phyloP scores from a whole-genome alignment of 2,888 invertebrate species.

The Catocala sponsa region DNA sequence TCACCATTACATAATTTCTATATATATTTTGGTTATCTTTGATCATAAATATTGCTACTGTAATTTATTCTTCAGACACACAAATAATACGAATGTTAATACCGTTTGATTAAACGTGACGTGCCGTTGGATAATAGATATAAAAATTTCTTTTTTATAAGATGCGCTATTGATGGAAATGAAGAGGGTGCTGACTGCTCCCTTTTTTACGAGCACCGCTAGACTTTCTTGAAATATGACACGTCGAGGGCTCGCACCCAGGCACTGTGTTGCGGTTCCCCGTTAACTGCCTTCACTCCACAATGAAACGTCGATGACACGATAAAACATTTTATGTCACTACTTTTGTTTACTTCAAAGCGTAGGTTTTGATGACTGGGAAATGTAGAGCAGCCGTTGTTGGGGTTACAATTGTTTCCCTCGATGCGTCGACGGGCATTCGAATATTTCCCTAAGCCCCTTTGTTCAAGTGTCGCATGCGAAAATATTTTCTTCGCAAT shows the following conservation, averaged over 20 bases:
- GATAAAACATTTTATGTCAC: slow-evolving; percentile 81
- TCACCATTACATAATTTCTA: too few species aligned
- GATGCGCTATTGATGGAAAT: slow-evolving; percentile 62
- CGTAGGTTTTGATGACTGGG: slow-evolving; percentile 62
- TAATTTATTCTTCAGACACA: slow-evolving; percentile 6
- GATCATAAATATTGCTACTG: not conserved
- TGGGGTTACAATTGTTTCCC: slow-evolving; percentile 60
- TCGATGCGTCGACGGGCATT: slow-evolving; percentile 50
- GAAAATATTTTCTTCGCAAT: slow-evolving; percentile 46
- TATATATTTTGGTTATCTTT: too few species aligned
- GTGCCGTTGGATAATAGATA: slow-evolving; percentile 23
- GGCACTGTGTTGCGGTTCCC: slow-evolving; percentile 58
- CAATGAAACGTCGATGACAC: slow-evolving; percentile 59
- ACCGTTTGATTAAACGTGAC: slow-evolving; percentile 35
- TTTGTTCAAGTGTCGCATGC: slow-evolving; percentile 55
- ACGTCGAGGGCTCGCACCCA: slow-evolving; percentile 59
- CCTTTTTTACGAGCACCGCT: slow-evolving; percentile 74
- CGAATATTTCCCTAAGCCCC: slow-evolving; percentile 61
- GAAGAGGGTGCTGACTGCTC: slow-evolving; percentile 64
- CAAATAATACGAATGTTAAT: slow-evolving; percentile 12
- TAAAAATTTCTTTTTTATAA: slow-evolving; percentile 46
- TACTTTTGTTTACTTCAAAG: slow-evolving; percentile 78
- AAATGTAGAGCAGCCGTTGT: slow-evolving; percentile 56
- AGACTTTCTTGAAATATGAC: slow-evolving; percentile 78
- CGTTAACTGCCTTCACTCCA: slow-evolving; percentile 53